phyloP scores from a whole-genome alignment of 2,113 vertebrate species.

The Propithecus coquereli region DNA sequence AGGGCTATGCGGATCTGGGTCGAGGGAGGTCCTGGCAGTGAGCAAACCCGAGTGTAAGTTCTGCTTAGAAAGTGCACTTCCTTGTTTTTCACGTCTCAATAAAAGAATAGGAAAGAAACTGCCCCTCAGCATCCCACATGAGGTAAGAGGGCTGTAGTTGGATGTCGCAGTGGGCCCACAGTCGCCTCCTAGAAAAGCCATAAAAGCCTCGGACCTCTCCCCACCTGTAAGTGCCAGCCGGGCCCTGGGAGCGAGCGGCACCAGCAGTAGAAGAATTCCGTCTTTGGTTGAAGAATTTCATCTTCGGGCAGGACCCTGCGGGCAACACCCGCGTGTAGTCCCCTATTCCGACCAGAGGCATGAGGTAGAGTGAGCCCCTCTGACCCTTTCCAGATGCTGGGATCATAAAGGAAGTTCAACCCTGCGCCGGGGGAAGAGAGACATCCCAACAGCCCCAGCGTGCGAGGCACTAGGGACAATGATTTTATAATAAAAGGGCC shows the following conservation, averaged over 20 bases:
- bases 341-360: too few species aligned
- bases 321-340: too few species aligned
- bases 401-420: too few species aligned
- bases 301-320: too few species aligned
- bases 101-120: neutral
- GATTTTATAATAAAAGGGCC: neutral
- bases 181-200: neutral
- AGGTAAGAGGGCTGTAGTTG: neutral
- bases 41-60: neutral
- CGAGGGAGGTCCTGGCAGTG: neutral
- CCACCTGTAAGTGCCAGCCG: accelerated
- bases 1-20: neutral
- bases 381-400: too few species aligned
- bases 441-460: too few species aligned
- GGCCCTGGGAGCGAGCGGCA: neutral
- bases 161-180: neutral
- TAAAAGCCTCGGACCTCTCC: neutral
- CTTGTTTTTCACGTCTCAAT: neutral
- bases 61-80: neutral
- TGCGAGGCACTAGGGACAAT: neutral
- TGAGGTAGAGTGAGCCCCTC: too few species aligned
- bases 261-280: too few species aligned
- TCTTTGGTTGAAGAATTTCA: too few species aligned
- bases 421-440: too few species aligned
- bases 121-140: neutral